phyloP scores from a whole-genome alignment of 1,140 invertebrate genomes.

The Thaumetopoea pityocampa region DNA sequence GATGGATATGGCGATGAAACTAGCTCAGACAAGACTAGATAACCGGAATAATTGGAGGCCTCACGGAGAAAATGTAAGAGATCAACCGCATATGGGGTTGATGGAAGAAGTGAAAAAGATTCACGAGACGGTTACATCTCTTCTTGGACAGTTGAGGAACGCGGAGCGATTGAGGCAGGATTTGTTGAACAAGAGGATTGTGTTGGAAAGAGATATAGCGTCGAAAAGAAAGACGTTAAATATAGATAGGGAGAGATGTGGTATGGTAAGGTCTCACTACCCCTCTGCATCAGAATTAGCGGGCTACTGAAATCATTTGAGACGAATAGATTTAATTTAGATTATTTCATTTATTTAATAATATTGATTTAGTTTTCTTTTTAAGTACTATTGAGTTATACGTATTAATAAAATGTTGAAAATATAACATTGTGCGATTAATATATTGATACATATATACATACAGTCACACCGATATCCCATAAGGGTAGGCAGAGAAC shows the following conservation, averaged over 20 bases:
- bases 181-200: constrained; percentile 77
- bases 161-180: constrained; percentile 78
- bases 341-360: too few species aligned
- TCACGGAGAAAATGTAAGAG: constrained; percentile 83
- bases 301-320: constrained; percentile 56
- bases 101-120: constrained; percentile 84
- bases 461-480: too few species aligned
- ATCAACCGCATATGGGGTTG: constrained; percentile 82
- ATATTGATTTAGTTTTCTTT: too few species aligned
- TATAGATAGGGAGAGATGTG: constrained; percentile 82
- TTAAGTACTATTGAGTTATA: too few species aligned
- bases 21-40: constrained; percentile 86
- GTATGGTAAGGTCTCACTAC: constrained; percentile 80
- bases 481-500: too few species aligned
- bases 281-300: constrained; percentile 81
- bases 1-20: constrained; percentile 84
- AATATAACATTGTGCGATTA: too few species aligned
- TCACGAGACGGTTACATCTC: constrained; percentile 79
- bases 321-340: too few species aligned
- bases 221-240: constrained; percentile 83
- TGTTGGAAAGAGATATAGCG: constrained; percentile 83
- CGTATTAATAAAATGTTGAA: too few species aligned
- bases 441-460: too few species aligned
- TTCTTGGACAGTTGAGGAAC: constrained; percentile 65
- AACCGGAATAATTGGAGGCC: constrained; percentile 80